These are phyloP conservation scores for Callimorpha dominula DNA, from an alignment of 2,888 invertebrate genomes.

Conservation along the genomic window DNA sequence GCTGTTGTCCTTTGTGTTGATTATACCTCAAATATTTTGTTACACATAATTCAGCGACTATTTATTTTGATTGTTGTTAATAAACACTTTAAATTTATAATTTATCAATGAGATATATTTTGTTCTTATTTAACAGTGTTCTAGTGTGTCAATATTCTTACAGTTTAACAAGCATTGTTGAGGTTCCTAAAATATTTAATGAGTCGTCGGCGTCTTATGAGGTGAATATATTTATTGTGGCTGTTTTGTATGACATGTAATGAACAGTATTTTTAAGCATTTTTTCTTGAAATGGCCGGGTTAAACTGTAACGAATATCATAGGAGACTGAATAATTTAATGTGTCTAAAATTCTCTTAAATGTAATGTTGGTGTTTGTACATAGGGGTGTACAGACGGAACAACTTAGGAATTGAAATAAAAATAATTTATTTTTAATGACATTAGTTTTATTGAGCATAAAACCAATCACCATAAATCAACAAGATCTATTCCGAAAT, in stretches of 20 bases:
- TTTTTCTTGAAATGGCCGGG: slow-evolving; percentile 49
- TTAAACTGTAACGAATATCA: slow-evolving; percentile 80
- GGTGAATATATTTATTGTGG: slow-evolving; percentile 18
- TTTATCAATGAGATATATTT: slow-evolving; percentile 9
- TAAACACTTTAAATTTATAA: slow-evolving; percentile 25
- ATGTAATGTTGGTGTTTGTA: slow-evolving; percentile 70
- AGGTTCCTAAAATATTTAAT: slow-evolving; percentile 40
- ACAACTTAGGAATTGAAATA: slow-evolving; percentile 73
- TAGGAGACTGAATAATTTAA: slow-evolving; percentile 83
- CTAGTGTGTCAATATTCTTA: slow-evolving; percentile 58
- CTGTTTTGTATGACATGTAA: slow-evolving; percentile 22
- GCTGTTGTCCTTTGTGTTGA: slow-evolving; percentile 26
- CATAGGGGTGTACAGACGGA: slow-evolving; percentile 56
- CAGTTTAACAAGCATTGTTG: slow-evolving; percentile 63
- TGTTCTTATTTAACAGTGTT: slow-evolving; percentile 38
- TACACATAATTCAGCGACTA: slow-evolving; percentile 35
- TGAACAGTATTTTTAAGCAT: slow-evolving; percentile 28
- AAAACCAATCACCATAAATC: slow-evolving; percentile 49
- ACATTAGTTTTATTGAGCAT: slow-evolving; percentile 66
- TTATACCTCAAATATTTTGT: slow-evolving; percentile 48
- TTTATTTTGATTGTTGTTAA: slow-evolving; percentile 41
- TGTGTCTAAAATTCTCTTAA: slow-evolving; percentile 66
- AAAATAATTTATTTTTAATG: slow-evolving; percentile 81
- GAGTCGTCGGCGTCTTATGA: slow-evolving; percentile 1
- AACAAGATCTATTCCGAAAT: slow-evolving; percentile 34